Base-by-base conservation (phyloP, 1,140 invertebrate genomes). In the Heliconius eleuchia region DNA sequence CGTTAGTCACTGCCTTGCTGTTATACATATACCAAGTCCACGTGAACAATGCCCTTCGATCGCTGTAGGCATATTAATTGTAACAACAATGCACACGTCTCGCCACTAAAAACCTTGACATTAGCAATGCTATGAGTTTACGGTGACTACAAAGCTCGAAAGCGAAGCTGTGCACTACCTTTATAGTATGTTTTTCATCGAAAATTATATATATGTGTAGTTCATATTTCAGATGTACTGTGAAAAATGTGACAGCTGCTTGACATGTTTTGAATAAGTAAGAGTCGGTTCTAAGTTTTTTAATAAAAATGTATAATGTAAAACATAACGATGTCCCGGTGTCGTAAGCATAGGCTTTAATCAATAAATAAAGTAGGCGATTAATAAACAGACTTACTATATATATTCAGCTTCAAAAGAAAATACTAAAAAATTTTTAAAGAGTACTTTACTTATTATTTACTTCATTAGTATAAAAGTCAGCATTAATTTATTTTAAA, bases 71-170 rank as follows among this genome's bases (percentile, higher is more conserved):
- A 72, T 73, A 73, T 73, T 78, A 72, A 78, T 73, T 60, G 66
- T 37, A 55, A 57, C 71, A 55, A 77, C 76, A 77, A 72, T 72
- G 76, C 71, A 72, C 70, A 42, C 50, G 71, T 27, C 76, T 19
- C 52, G 37, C 50, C 57, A 73, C 71, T n/a, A 73, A 78, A 73
- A 73, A 42, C 77, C 72, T 78, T 78, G 77, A 78, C 71, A 73
- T 78, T 78, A 78, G 77, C 46, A 71, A 73, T 78, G 77, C 42
- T 72, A 74, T 78, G 34, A 55, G 46, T 66, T 60, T 73, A 78
- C 30, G 71, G 52, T 19, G 71, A 73, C 60, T 30, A 66, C 60
- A 66, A 66, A 66, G 27, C 60, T 11, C 60, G 27, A 27, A 23
- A 39, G 72, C 23, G 37, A 34, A 27, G 75, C 30, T 6, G 11